Evolutionary conservation across 2,888 invertebrate genomes (phyloP), one percentile per base, ranked within the genome.

Genomic region (Hypsopygia costalis): DNA sequence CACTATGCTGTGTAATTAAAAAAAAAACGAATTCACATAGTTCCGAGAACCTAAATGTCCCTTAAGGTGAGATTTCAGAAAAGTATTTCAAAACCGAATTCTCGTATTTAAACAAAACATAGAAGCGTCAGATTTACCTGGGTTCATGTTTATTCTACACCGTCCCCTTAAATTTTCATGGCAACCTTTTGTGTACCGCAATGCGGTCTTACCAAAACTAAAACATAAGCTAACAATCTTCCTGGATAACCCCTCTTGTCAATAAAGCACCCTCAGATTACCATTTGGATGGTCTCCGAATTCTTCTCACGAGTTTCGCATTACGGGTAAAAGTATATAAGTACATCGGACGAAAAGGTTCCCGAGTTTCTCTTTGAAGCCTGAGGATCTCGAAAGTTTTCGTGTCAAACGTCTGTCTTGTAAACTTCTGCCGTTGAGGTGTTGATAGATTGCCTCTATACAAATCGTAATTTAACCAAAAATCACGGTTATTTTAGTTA

Each of bases 261-360:
- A 47, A 46, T 47, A 47, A 37, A 44, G 33, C 36, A 36, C 30
- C 44, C 36, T 32, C 28, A 9, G 28, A 38, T 38, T 33, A 30
- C 45, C 52, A 46, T 48, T 51, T 47, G 44, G 46, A 35, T 11
- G 38, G 37, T 36, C 12, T 9, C 45, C 40, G 46, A 54, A 58
- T 56, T 58, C 55, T 51, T 52, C 58, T 51, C 58, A 58, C 58
- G 58, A 58, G 55, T 55, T 52, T 58, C 54, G 36, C 46, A 51
- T 58, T 58, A 56, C 54, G 43, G 41, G 40, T 27, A 34, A 35
- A 45, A 38, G 33, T 38, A 25, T 38, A 33, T 5, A 12, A 45
- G 43, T 47, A 41, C 40, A 41, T 43, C 38, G 34, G 34, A 38
- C 37, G 25, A 25, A 40, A 40, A 35, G 34, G 21, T 36, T 28